Percentiles rank a stretch among this genome's conserved stretches.
Evolutionary conservation across 2,113 vertebrate species (phyloP).

Genomic region (Columba janthina): DNA sequence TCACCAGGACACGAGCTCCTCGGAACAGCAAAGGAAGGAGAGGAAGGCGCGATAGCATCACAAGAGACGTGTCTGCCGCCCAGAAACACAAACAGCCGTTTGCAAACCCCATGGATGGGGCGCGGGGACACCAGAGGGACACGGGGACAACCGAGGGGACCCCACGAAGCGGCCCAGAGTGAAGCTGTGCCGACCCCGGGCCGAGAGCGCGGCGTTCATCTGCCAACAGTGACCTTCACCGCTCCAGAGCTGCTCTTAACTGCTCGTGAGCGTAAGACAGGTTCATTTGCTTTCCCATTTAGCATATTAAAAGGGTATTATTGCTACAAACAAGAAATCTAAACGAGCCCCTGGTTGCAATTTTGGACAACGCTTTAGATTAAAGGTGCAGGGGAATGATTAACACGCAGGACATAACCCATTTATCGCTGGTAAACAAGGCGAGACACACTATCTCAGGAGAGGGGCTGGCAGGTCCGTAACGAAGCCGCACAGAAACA

Average conservation of each 20-base stretch:
- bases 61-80: not conserved
- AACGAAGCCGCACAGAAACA: not conserved
- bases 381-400: slow-evolving; percentile 61
- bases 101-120: too few relatives aligned
- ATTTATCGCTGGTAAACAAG: slow-evolving; percentile 34
- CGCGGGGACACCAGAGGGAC: too few relatives aligned
- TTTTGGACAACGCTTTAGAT: slow-evolving; percentile 58
- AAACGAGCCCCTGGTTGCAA: slow-evolving; percentile 64
- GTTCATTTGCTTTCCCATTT: slow-evolving; percentile 70
- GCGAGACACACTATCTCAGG: not conserved
- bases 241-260: slow-evolving; percentile 48
- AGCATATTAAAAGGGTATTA: slow-evolving; percentile 76
- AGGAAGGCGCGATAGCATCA: not conserved
- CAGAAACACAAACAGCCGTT: too few relatives aligned
- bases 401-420: slow-evolving; percentile 14
- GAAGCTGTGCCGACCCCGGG: slow-evolving; percentile 31
- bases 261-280: slow-evolving; percentile 37
- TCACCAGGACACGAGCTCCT: slow-evolving; percentile 49
- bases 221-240: slow-evolving; percentile 69
- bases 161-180: not conserved
- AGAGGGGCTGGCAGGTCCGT: not conserved
- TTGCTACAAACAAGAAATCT: slow-evolving; percentile 75
- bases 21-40: not conserved
- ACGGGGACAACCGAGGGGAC: not conserved
- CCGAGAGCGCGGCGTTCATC: slow-evolving; percentile 26